Evolutionary conservation across 2,113 vertebrate species (phyloP).

Genomic region (Lasiurus borealis): DNA sequence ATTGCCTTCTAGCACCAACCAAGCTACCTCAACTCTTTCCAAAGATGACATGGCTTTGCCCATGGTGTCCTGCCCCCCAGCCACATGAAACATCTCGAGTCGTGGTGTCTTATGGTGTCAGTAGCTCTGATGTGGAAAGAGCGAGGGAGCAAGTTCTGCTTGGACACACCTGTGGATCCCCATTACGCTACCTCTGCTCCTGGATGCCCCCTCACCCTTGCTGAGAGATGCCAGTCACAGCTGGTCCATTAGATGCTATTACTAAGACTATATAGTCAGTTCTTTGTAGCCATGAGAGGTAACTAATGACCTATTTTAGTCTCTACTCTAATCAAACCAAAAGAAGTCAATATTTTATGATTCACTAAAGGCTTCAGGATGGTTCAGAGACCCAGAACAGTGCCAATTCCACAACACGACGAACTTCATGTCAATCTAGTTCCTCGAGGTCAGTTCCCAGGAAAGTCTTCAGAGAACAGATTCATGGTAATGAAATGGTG

Average conservation of each 20-base stretch:
- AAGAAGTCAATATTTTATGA: background rate
- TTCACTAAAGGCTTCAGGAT: rapidly evolving
- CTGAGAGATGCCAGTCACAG: background rate
- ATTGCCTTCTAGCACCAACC: background rate
- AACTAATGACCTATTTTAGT: background rate
- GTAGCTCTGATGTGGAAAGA: background rate
- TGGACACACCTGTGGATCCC: background rate
- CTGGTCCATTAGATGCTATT: too few species aligned
- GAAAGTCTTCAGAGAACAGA: background rate
- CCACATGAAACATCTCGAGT: background rate
- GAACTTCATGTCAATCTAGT: background rate
- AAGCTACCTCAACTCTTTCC: background rate
- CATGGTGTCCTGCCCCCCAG: rapidly evolving
- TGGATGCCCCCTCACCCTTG: background rate
- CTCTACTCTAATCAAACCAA: background rate
- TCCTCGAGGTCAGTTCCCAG: background rate
- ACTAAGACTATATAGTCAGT: background rate
- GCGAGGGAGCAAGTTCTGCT: background rate
- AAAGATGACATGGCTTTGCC: background rate
- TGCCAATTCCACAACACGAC: background rate
- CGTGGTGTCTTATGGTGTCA: background rate
- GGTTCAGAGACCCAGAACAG: background rate
- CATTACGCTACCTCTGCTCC: background rate
- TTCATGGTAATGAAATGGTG: background rate
- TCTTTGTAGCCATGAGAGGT: background rate